phyloP scores from a whole-genome alignment of 2,797 vertebrate species.

The Fringilla coelebs region DNA sequence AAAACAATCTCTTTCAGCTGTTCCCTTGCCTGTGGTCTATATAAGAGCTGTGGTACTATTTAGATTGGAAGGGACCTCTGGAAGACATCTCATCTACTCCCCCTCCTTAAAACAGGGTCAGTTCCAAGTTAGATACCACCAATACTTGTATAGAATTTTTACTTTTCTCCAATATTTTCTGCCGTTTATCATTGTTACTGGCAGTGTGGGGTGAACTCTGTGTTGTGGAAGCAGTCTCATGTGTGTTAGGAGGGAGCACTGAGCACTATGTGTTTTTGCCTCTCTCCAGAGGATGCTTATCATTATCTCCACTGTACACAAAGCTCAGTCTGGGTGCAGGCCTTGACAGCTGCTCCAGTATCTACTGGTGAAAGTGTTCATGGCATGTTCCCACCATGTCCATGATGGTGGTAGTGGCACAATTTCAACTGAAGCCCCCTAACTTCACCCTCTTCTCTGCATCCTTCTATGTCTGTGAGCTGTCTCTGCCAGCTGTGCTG shows the following conservation, averaged over 20 bases:
- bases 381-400: fast-evolving
- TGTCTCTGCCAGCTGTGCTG: neutral
- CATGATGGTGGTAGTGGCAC: neutral
- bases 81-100: neutral
- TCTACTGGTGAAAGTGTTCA: neutral
- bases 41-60: neutral
- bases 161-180: neutral
- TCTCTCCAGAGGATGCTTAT: neutral
- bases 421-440: neutral
- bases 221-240: neutral
- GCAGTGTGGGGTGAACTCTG: neutral
- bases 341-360: fast-evolving
- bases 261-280: neutral
- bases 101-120: neutral
- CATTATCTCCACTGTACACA: neutral
- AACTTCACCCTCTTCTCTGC: neutral
- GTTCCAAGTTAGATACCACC: neutral
- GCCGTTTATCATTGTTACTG: neutral
- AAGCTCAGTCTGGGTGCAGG: neutral
- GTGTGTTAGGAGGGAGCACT: neutral
- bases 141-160: neutral
- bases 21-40: neutral
- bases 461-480: neutral
- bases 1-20: neutral
- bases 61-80: neutral